phyloP scores from a whole-genome alignment of 1,140 invertebrate species.

The Heliconius hewitsoni region DNA sequence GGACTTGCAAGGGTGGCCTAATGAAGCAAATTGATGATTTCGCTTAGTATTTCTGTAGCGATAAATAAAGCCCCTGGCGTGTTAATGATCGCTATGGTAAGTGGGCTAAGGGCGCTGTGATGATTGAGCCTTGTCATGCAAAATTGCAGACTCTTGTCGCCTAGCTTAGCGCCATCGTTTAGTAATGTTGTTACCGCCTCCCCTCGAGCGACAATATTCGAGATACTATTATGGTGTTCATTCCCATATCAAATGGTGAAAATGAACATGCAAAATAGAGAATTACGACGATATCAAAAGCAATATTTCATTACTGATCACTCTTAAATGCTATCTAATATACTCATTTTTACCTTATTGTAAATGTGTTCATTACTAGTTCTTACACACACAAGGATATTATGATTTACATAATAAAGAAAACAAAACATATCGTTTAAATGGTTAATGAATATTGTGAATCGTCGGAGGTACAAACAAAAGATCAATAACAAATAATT shows the following conservation, averaged over 20 bases:
- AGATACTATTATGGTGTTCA: slow-evolving; percentile 9
- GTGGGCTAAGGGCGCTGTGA: slow-evolving; percentile 11
- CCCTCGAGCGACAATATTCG: slow-evolving; percentile 18
- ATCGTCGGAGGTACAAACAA: slow-evolving; percentile 50
- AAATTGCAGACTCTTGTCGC: slow-evolving; percentile 42
- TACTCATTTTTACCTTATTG: background rate
- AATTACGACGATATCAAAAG: slow-evolving; percentile 3
- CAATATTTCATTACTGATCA: background rate
- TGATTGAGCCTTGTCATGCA: slow-evolving; percentile 57
- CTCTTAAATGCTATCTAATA: background rate
- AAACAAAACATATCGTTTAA: slow-evolving; percentile 50
- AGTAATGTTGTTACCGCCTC: slow-evolving; percentile 27
- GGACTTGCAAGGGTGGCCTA: slow-evolving; percentile 63
- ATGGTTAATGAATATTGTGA: slow-evolving; percentile 48
- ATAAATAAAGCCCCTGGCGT: slow-evolving; percentile 27
- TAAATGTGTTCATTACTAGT: background rate
- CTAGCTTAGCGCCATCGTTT: slow-evolving; percentile 1
- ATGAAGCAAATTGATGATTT: slow-evolving; percentile 39
- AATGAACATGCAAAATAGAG: slow-evolving; percentile 18
- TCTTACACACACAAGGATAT: background rate
- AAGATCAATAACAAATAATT: slow-evolving; percentile 60
- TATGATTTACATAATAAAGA: slow-evolving; percentile 19
- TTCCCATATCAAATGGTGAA: slow-evolving; percentile 15
- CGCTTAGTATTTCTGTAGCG: slow-evolving; percentile 24
- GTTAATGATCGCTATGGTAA: slow-evolving; percentile 15